Base-by-base conservation (phyloP, 2,113 vertebrate genomes). In the Accipiter virgatus region DNA sequence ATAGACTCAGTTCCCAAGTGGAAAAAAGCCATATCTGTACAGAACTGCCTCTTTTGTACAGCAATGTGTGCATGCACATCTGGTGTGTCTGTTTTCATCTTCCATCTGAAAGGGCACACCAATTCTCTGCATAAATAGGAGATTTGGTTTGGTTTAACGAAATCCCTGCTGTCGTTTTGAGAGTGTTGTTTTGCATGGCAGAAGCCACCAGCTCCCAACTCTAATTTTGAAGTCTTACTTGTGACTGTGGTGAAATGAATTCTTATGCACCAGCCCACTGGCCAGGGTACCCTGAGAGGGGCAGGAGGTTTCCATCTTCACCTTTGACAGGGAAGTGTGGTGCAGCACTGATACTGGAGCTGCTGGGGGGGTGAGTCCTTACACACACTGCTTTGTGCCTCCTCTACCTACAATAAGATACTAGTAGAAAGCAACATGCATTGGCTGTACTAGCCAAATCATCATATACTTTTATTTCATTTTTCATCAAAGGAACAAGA, bases 401-500 rank as follows among this genome's bases (percentile, higher is more conserved):
- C 32, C 47, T 67, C 29, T 14, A 1, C 62, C 40, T 50, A 53
- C 80, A 75, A 0, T n/a, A 7, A 48, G 20, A 5, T 13, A 5
- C 6, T 7, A 10, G 11, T 7, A 36, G 20, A 55, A 61, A 74
- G 23, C 25, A 81, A 6, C 0, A 0, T 38, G 62, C 31, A 7
- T 31, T 55, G 58, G 16, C 45, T 73, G 17, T 31, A 8, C 27
- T 38, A 84, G 66, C 31, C 56, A 66, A 50, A 4, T 48, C 56
- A 22, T 42, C 5, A 11, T 19, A 29, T 10, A 0, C 38, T 50
- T 34, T 56, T 48, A 18, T 27, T 62, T 36, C 15, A 10, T 75
- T 77, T 62, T 38, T 32, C 87, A 59, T 68, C 17, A 73, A 90
- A 99, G 99, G 99, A 99, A 56, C 99, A 99, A 92, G 99, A 99